These are phyloP conservation scores for Nephrotoma guestfalica DNA, from an alignment of 2,888 invertebrate species.

Conservation along the genomic window DNA sequence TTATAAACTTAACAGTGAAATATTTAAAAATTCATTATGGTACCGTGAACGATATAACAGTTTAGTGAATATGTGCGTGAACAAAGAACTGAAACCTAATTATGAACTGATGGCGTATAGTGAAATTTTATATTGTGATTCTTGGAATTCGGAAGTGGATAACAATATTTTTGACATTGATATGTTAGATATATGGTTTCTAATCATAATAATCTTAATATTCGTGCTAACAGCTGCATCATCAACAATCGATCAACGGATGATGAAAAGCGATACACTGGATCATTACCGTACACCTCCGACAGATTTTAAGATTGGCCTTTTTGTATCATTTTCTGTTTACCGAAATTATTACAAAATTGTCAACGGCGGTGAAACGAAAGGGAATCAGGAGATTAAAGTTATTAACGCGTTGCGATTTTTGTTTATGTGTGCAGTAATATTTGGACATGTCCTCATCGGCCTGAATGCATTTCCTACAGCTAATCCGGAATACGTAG, in stretches of 20 bases:
- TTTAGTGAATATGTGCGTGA: conserved; percentile 8
- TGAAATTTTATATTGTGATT: conserved; percentile 10
- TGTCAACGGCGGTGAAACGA: neutral
- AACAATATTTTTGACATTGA: neutral
- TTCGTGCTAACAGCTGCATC: neutral
- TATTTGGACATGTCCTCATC: conserved; percentile 8
- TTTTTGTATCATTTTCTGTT: neutral
- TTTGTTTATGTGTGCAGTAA: conserved; percentile 8
- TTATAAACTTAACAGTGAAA: neutral
- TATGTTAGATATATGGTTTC: neutral
- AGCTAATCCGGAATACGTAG: conserved; percentile 9
- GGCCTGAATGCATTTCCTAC: neutral
- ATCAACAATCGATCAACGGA: neutral
- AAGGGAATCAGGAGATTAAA: neutral
- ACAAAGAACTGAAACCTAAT: conserved; percentile 10
- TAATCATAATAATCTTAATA: neutral
- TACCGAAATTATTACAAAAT: neutral
- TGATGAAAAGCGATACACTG: neutral
- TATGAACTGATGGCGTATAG: conserved; percentile 10
- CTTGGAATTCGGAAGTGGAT: neutral
- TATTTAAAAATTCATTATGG: neutral
- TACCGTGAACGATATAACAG: neutral
- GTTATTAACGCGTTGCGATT: neutral
- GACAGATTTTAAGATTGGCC: neutral
- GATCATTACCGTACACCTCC: neutral